Conservation (phyloP, 2,888 invertebrate genomes). For the Andrena fulva region DNA sequence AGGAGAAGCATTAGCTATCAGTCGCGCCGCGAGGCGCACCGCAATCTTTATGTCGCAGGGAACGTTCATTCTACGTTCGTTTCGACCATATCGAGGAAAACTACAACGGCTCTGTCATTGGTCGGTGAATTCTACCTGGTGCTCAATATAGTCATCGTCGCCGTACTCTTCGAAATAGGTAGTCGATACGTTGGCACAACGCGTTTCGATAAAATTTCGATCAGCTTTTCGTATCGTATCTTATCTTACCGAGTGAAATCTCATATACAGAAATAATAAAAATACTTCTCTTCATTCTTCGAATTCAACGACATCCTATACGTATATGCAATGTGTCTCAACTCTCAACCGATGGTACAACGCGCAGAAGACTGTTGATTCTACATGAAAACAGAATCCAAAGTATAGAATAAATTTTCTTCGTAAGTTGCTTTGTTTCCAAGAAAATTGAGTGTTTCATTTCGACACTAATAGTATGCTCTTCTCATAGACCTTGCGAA, state of each 20-base stretch:
- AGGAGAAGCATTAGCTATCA: too few relatives aligned
- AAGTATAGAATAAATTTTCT: too few relatives aligned
- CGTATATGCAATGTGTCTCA: too few relatives aligned
- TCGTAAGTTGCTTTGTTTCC: too few relatives aligned
- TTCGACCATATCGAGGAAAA: background rate
- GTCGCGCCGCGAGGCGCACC: too few relatives aligned
- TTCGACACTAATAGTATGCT: too few relatives aligned
- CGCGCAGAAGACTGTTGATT: too few relatives aligned
- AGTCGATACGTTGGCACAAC: slow-evolving; percentile 25
- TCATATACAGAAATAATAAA: slow-evolving; percentile 62
- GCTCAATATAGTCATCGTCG: background rate
- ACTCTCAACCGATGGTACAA: too few relatives aligned
- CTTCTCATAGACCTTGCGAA: too few relatives aligned
- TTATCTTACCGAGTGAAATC: slow-evolving; percentile 23
- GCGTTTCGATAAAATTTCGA: slow-evolving; percentile 14
- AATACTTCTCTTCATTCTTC: slow-evolving; percentile 30
- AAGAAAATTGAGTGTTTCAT: too few relatives aligned
- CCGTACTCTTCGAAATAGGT: background rate
- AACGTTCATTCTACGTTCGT: background rate
- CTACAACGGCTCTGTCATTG: background rate
- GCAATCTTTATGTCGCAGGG: too few relatives aligned
- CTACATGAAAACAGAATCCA: too few relatives aligned
- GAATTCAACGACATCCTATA: slow-evolving; percentile 15
- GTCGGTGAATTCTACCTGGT: background rate
- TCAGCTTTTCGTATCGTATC: background rate